Evolutionary conservation across 2,888 invertebrate genomes (phyloP).

Genomic region (Parasteatoda lunata): DNA sequence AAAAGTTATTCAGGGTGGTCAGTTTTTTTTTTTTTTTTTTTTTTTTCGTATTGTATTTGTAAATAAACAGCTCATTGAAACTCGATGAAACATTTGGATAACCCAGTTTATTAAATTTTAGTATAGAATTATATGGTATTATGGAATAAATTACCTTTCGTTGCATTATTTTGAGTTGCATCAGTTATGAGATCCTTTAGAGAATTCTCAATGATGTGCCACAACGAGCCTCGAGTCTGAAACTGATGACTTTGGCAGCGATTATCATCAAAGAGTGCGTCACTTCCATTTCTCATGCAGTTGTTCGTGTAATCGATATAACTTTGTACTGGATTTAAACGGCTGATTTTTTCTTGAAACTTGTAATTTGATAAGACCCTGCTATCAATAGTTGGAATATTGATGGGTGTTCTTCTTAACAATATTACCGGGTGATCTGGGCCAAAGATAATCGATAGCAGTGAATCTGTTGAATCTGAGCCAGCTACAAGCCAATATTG

Average conservation of each 20-base stretch:
- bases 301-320: conserved; percentile 47
- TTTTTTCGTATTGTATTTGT: too few relatives aligned
- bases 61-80: too few relatives aligned
- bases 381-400: conserved; percentile 30
- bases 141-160: too few relatives aligned
- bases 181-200: too few relatives aligned
- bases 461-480: conserved; percentile 24
- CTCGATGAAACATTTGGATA: too few relatives aligned
- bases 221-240: conserved; percentile 15
- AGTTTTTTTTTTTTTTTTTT: too few relatives aligned
- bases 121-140: too few relatives aligned
- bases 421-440: conserved; percentile 42
- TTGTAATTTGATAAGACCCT: conserved; percentile 29
- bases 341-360: conserved; percentile 42
- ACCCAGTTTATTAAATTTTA: too few relatives aligned
- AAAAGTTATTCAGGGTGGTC: too few relatives aligned
- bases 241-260: conserved; percentile 25
- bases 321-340: conserved; percentile 31
- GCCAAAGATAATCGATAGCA: conserved; percentile 25
- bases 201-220: conserved; percentile 2
- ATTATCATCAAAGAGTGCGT: conserved; percentile 10
- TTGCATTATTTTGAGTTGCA: too few relatives aligned
- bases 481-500: conserved; percentile 54
- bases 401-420: conserved; percentile 8
- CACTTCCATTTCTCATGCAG: conserved; percentile 22